These are phyloP conservation scores for Cataglyphis albicans DNA, from an alignment of 2,888 invertebrate genomes.

Conservation along the genomic window DNA sequence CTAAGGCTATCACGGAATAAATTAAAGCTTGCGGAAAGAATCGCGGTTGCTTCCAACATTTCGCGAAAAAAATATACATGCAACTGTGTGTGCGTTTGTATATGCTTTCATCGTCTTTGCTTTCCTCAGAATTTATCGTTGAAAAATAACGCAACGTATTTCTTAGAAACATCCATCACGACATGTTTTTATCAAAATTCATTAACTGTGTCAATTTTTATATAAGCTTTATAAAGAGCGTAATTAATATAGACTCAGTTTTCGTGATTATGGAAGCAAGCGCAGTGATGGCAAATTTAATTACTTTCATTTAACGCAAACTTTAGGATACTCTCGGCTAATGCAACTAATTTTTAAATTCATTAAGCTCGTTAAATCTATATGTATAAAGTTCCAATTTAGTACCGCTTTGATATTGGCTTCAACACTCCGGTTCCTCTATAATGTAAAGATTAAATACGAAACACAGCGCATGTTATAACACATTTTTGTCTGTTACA, in stretches of 20 bases:
- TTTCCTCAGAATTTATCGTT: conserved; percentile 16
- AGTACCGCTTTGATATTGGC: neutral
- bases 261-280: conserved; percentile 7
- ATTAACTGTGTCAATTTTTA: conserved; percentile 34
- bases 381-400: conserved; percentile 19
- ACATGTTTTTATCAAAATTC: conserved; percentile 53
- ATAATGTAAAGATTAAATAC: neutral
- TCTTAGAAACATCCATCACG: conserved; percentile 28
- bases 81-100: neutral
- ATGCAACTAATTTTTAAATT: conserved; percentile 19
- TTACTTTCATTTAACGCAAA: conserved; percentile 17
- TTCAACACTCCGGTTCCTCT: neutral
- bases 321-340: neutral
- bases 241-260: conserved; percentile 34
- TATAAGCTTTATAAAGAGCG: conserved; percentile 23
- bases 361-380: conserved; percentile 21
- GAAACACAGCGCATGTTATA: neutral
- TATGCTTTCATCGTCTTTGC: conserved; percentile 5
- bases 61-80: conserved; percentile 17
- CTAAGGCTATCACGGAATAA: conserved; percentile 54
- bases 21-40: conserved; percentile 61
- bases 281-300: conserved; percentile 1
- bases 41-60: conserved; percentile 25
- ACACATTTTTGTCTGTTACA: conserved; percentile 36
- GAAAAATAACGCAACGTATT: conserved; percentile 8